These are phyloP conservation scores for Meliscaeva auricollis DNA, from an alignment of 2,888 invertebrate genomes.

Conservation along the genomic window DNA sequence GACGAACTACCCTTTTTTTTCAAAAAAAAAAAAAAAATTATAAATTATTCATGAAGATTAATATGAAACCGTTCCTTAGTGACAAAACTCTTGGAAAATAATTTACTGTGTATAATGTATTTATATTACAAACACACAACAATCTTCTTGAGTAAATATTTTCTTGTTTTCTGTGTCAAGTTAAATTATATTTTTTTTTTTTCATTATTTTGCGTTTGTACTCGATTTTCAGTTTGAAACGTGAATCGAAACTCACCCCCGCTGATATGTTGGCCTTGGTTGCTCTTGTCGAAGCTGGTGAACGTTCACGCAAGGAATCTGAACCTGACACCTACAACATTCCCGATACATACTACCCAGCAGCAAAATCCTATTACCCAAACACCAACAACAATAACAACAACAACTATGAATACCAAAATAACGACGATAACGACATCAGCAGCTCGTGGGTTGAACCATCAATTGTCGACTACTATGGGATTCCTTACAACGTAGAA, in stretches of 20 bases:
- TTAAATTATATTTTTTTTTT: constrained; percentile 23
- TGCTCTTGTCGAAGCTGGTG: constrained; percentile 83
- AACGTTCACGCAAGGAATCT: constrained; percentile 81
- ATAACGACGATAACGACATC: constrained; percentile 77
- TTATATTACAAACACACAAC: constrained; percentile 35
- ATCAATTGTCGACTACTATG: constrained; percentile 81
- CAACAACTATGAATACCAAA: constrained; percentile 76
- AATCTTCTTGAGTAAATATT: constrained; percentile 39
- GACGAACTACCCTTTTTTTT: constrained; percentile 30
- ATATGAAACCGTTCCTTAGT: constrained; percentile 44
- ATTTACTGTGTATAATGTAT: constrained; percentile 38
- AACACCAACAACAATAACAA: constrained; percentile 56
- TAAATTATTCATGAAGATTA: constrained; percentile 68
- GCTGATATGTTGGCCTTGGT: constrained; percentile 84
- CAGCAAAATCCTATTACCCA: constrained; percentile 77
- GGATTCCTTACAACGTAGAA: constrained; percentile 81
- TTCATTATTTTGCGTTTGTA: not conserved
- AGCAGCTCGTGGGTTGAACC: constrained; percentile 81
- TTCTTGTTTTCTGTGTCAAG: constrained; percentile 15
- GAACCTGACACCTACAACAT: constrained; percentile 79
- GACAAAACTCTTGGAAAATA: constrained; percentile 40
- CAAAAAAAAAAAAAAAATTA: constrained; percentile 14
- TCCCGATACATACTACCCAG: constrained; percentile 62
- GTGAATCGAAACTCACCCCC: constrained; percentile 83
- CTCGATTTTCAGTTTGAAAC: constrained; percentile 79